Base-by-base conservation (phyloP, 2,113 vertebrate genomes). In the Thalassoma bifasciatum region DNA sequence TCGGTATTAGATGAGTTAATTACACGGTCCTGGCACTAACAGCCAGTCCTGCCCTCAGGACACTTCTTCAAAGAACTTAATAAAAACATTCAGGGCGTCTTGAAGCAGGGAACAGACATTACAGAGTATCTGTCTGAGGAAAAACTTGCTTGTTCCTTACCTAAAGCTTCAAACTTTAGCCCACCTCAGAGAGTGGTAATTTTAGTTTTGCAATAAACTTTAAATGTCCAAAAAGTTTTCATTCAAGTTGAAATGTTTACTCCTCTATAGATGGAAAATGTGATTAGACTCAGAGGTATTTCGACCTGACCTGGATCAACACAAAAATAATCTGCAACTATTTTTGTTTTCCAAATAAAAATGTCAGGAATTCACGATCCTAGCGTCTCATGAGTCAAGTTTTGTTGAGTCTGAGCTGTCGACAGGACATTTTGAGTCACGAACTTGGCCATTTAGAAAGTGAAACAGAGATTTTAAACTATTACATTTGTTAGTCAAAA, bases 111-210 rank as follows among this genome's bases (percentile, higher is more conserved):
- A 14, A 63, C 26, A 56, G n/a, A 30, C 37, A 52, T 0, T 47
- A 36, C 24, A 24, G 34, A 10, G 26, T 30, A 36, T 13, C 36
- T 63, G n/a, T 23, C 17, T 12, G 36, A 61, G 21, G 21, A 8
- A 46, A 19, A 79, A 24, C n/a, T 21, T 40, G 38, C 77, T 62
- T 60, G 13, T 19, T n/a, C 8, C 22, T 22, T 46, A 34, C 14
- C 52, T n/a, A 7, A 30, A 16, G 7, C 26, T 7, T 30, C 6
- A 30, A 30, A 4, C 30, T 30, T 30, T 4, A 30, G n/a, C n/a
- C n/a, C n/a, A n/a, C n/a, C n/a, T n/a, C n/a, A n/a, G n/a, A n/a
- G n/a, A n/a, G n/a, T n/a, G n/a, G n/a, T n/a, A n/a, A n/a, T n/a
- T n/a, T n/a, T n/a, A n/a, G n/a, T n/a, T n/a, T n/a, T n/a, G n/a